phyloP scores from a whole-genome alignment of 2,888 invertebrate genomes.

The Drosophila imparisetae region DNA sequence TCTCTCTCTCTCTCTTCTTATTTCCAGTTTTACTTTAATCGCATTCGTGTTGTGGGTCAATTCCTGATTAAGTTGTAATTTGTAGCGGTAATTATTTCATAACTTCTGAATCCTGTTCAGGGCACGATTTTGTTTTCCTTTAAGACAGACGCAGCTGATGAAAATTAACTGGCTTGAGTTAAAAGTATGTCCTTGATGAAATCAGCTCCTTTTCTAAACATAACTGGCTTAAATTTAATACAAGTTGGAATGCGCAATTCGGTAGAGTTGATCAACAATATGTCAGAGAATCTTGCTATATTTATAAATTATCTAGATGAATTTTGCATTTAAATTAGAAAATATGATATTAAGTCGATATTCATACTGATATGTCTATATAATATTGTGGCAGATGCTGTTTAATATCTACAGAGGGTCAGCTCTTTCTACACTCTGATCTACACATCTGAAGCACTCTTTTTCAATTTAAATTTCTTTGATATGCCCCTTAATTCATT shows the following conservation, averaged over 20 bases:
- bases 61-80: constrained; percentile 78
- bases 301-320: not conserved
- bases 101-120: constrained; percentile 35
- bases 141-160: not conserved
- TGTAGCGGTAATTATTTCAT: constrained; percentile 65
- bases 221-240: not conserved
- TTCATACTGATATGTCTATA: not conserved
- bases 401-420: not conserved
- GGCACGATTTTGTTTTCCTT: constrained; percentile 10
- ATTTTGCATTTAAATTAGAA: not conserved
- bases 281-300: no score
- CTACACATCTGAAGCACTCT: not conserved
- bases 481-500: constrained; percentile 1
- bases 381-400: not conserved
- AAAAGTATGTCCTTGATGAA: not conserved
- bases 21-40: constrained; percentile 51
- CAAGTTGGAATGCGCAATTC: not conserved
- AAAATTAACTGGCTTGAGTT: not conserved
- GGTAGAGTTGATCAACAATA: no score
- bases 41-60: constrained; percentile 68
- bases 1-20: not conserved
- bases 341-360: not conserved
- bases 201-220: not conserved
- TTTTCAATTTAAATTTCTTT: constrained; percentile 10
- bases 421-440: not conserved